A percentile compares a stretch with the other conserved stretches of the same genome.
These are phyloP conservation scores for Gobio gobio DNA, from an alignment of 2,113 vertebrate genomes.

Conservation along the genomic window DNA sequence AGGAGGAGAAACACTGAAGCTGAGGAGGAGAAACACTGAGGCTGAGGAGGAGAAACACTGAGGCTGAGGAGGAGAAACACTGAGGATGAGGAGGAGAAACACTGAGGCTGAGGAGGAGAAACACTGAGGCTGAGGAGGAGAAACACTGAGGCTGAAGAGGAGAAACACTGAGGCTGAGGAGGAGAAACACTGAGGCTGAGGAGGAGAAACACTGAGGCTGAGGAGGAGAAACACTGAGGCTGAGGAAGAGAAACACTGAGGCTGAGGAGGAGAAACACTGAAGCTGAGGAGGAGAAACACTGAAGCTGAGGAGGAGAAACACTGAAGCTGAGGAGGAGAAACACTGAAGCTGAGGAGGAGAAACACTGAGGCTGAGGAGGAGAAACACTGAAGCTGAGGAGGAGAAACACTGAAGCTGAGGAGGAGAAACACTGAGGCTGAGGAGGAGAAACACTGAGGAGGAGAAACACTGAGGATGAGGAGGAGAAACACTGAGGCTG, in stretches of 20 bases:
- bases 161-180: too few relatives aligned
- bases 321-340: slow-evolving; percentile 71
- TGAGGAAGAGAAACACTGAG: too few relatives aligned
- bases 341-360: not conserved
- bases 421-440: not conserved
- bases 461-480: slow-evolving; percentile 57
- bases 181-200: not conserved
- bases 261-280: slow-evolving; percentile 65
- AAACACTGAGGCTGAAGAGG: not conserved
- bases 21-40: too few relatives aligned
- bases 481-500: slow-evolving; percentile 64
- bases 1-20: not conserved
- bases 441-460: too few relatives aligned
- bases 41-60: slow-evolving; percentile 65
- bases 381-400: not conserved
- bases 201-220: too few relatives aligned
- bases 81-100: slow-evolving; percentile 62
- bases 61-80: too few relatives aligned
- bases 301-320: too few relatives aligned
- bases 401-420: too few relatives aligned
- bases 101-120: not conserved
- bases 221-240: not conserved
- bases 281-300: slow-evolving; percentile 65
- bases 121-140: slow-evolving; percentile 74
- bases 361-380: too few relatives aligned